phyloP scores from a whole-genome alignment of 2,797 vertebrate species.

The Xerus rutilus region DNA sequence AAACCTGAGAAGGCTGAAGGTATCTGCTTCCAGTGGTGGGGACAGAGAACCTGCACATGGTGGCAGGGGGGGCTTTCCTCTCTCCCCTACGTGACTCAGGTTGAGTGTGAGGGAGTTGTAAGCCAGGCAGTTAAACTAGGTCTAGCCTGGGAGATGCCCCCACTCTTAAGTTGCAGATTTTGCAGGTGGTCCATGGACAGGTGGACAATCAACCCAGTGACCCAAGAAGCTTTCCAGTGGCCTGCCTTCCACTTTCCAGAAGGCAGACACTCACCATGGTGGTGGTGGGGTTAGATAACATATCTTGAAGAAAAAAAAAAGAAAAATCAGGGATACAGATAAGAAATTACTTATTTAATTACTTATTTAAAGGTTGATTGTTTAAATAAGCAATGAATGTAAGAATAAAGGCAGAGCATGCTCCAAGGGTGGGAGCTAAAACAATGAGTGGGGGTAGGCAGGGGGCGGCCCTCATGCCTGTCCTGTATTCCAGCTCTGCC shows the following conservation, averaged over 20 bases:
- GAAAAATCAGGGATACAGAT: background rate
- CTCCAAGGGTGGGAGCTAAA: background rate
- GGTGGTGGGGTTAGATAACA: background rate
- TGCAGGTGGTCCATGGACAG: background rate
- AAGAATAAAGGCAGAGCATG: background rate
- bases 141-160: no score
- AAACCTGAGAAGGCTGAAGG: background rate
- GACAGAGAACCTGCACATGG: background rate
- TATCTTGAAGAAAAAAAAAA: background rate
- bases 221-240: background rate
- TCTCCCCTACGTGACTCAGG: no score
- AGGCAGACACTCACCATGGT: background rate
- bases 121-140: background rate
- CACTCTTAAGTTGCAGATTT: background rate
- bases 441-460: background rate
- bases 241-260: background rate
- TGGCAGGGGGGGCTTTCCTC: rapidly evolving
- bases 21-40: no score
- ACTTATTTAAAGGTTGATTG: background rate
- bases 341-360: background rate
- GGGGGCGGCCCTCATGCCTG: no score
- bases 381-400: background rate
- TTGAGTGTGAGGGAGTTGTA: background rate
- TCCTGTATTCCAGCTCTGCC: background rate
- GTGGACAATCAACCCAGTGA: background rate